Evolutionary conservation across 2,888 invertebrate species (phyloP).

Genomic region (Lepidocyrtinus sp.): DNA sequence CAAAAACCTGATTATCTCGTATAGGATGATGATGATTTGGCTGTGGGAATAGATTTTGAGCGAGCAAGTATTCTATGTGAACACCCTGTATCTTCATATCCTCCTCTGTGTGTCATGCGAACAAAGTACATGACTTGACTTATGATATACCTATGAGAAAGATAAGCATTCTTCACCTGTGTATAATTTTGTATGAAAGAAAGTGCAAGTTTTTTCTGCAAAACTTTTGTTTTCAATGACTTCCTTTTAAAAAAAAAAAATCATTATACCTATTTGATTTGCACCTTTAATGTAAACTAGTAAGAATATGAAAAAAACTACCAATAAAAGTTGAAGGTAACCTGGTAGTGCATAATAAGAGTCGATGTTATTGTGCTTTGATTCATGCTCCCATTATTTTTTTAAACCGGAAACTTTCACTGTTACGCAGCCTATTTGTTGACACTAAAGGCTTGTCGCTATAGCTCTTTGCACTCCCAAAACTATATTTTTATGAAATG

Average conservation of each 20-base stretch:
- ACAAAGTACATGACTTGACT: slow-evolving; percentile 33
- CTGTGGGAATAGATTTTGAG: not conserved
- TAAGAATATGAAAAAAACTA: not conserved
- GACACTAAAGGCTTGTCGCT: slow-evolving; percentile 30
- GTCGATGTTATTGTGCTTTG: slow-evolving; percentile 22
- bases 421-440: slow-evolving; percentile 58
- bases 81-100: slow-evolving; percentile 24
- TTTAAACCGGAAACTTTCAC: slow-evolving; percentile 67
- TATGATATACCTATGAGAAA: slow-evolving; percentile 29
- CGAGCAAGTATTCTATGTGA: slow-evolving; percentile 16
- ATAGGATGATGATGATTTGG: not conserved
- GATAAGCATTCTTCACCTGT: not conserved
- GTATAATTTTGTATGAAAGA: slow-evolving; percentile 38
- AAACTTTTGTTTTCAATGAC: slow-evolving; percentile 47
- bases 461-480: not conserved
- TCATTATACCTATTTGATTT: slow-evolving; percentile 4
- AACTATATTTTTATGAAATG: not conserved
- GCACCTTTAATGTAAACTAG: not conserved
- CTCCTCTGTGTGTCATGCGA: slow-evolving; percentile 21
- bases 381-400: slow-evolving; percentile 59
- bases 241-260: slow-evolving; percentile 20
- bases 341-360: no score
- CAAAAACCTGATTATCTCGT: not conserved
- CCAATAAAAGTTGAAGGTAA: no score
- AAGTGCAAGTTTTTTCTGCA: slow-evolving; percentile 41